Base-by-base conservation (phyloP, 1,140 invertebrate genomes). In the Littorina saxatilis region DNA sequence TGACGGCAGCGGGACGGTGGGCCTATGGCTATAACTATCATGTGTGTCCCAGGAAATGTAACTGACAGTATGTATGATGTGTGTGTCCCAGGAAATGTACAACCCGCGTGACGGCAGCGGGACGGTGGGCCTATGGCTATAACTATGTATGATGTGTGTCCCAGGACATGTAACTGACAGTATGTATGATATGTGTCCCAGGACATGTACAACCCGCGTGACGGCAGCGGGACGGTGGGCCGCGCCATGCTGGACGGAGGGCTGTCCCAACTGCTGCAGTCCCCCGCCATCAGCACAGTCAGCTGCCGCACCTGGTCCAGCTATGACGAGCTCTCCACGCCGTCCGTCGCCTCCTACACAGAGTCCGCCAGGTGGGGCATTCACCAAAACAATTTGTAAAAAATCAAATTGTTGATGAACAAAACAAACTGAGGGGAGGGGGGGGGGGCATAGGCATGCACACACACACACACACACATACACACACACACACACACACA, bases 261-360 rank as follows among this genome's bases (percentile, higher is more conserved):
- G 11, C 47, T 70, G 3, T 81, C 82, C 20, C 84, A 84, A 23
- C 86, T 87, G 58, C 80, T 87, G 0, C 80, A 86, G n/a, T 87
- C 87, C 0, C 88, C 87, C 2, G 88, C 86, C 35, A 80, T 89
- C 13, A 87, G 88, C 68, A 86, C 66, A 11, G 50, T 82, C 55
- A 80, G 77, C 72, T 80, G 72, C 82, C 50, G 79, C 39, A 66
- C 81, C n/a, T 90, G 88, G 90, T 91, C 90, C 47, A 90, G 88
- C 83, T 88, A 89, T 70, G 90, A 91, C 43, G 89, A 91, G 58
- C 55, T 78, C 23, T 78, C 76, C 55, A 78, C 76, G 1, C 76
- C 76, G 29, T 78, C 76, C 20, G 50, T 52, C 55, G 76, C 76
- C 27, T 47, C 39, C 40, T 73, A 35, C 27, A 43, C 35, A 2